A percentile compares a stretch with the other conserved stretches of the same genome.
These are phyloP conservation scores for Prunella fulvescens DNA, from an alignment of 2,113 vertebrate genomes.

Conservation along the genomic window DNA sequence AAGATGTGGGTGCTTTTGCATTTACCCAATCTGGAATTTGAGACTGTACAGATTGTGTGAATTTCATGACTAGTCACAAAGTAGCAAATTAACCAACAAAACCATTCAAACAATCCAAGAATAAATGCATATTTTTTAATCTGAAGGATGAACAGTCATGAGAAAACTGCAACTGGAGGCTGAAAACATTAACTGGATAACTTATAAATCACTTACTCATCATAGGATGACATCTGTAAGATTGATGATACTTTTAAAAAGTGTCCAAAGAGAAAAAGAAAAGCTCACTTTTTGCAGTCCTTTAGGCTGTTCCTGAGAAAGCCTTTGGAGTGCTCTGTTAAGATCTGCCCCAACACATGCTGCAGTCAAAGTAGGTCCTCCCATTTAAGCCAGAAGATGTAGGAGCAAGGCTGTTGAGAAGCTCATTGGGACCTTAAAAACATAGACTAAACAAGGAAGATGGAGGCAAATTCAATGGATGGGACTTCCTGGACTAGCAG, in stretches of 20 bases:
- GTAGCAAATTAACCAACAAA: neutral
- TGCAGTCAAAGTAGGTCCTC: neutral
- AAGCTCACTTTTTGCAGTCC: neutral
- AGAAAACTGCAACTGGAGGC: neutral
- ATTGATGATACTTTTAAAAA: neutral
- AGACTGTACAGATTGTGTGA: neutral
- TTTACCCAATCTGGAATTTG: neutral
- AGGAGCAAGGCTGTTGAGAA: neutral
- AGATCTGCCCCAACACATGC: neutral
- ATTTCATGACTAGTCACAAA: neutral
- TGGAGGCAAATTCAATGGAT: neutral
- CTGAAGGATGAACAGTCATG: neutral
- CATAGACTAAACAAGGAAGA: neutral
- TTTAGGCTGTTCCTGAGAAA: neutral
- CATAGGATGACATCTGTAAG: neutral
- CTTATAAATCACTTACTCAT: neutral
- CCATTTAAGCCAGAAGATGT: neutral
- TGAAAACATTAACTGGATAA: neutral
- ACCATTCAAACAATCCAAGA: neutral
- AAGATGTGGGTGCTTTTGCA: slow-evolving; percentile 2
- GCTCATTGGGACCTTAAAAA: neutral
- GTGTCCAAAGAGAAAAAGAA: neutral
- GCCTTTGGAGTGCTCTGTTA: neutral
- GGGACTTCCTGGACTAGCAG: neutral
- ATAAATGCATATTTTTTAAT: neutral